Conservation (phyloP, 2,797 vertebrate genomes). For the Cynodonichthys magdalenae region DNA sequence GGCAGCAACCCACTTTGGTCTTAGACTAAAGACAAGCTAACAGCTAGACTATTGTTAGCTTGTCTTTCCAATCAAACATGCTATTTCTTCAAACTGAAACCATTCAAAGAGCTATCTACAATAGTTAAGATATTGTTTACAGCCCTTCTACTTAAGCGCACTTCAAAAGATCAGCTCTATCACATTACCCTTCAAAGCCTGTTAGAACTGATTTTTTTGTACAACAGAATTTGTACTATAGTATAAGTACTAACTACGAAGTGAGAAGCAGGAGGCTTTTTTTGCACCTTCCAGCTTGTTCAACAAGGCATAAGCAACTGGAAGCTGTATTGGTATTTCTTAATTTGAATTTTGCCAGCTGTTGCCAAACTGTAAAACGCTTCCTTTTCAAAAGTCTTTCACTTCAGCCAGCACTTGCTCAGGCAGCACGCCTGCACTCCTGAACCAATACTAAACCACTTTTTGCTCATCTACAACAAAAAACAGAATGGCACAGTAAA, state of each 20-base stretch:
- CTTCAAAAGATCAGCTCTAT: too few relatives aligned
- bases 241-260: slow-evolving; percentile 17
- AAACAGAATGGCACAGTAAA: slow-evolving; percentile 9
- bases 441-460: slow-evolving; percentile 21
- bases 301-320: slow-evolving; percentile 19
- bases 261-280: slow-evolving; percentile 1
- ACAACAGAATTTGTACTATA: slow-evolving; percentile 2
- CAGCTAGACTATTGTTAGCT: too few relatives aligned
- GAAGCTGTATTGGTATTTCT: not conserved
- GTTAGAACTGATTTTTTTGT: too few relatives aligned
- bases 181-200: too few relatives aligned
- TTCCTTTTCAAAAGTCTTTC: slow-evolving; percentile 45
- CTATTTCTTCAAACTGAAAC: too few relatives aligned
- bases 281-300: slow-evolving; percentile 40
- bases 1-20: too few relatives aligned
- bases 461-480: slow-evolving; percentile 23
- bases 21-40: too few relatives aligned
- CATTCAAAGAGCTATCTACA: too few relatives aligned
- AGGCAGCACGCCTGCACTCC: slow-evolving; percentile 31
- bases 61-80: too few relatives aligned
- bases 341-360: slow-evolving; percentile 39
- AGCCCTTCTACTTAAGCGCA: too few relatives aligned
- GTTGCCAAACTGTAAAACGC: slow-evolving; percentile 47
- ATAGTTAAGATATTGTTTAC: too few relatives aligned
- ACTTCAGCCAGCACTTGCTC: slow-evolving; percentile 33